phyloP scores from a whole-genome alignment of 2,888 invertebrate genomes.

The Ecliptopera silaceata region DNA sequence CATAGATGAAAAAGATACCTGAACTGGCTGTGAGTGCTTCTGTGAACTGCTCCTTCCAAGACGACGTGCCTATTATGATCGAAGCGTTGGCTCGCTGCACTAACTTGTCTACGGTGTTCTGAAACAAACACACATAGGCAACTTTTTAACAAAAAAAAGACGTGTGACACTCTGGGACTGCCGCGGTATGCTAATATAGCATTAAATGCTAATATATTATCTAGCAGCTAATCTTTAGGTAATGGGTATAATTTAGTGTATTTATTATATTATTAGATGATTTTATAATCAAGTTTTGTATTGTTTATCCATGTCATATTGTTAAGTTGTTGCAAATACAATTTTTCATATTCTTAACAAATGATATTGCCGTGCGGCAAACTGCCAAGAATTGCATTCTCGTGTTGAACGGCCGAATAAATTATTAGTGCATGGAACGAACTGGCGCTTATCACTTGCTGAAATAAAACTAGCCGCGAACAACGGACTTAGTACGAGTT shows the following conservation, averaged over 20 bases:
- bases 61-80: conserved; percentile 96
- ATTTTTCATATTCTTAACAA: background rate
- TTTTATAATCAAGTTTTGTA: too few species aligned
- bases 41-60: conserved; percentile 99
- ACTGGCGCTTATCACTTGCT: background rate
- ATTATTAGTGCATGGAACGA: background rate
- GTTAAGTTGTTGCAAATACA: too few species aligned
- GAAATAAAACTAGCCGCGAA: conserved; percentile 27
- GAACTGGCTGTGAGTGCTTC: conserved; percentile 97
- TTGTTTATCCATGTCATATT: too few species aligned
- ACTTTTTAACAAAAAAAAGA: too few species aligned
- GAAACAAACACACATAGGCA: conserved; percentile 48
- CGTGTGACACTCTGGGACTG: too few species aligned
- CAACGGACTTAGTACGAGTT: too few species aligned
- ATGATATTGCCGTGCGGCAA: background rate
- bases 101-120: conserved; percentile 99
- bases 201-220: too few species aligned
- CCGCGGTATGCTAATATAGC: too few species aligned
- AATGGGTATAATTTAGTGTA: too few species aligned
- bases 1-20: conserved; percentile 79
- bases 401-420: background rate
- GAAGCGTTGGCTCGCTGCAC: conserved; percentile 98
- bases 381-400: background rate
- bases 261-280: too few species aligned
- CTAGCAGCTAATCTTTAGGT: too few species aligned